phyloP scores from a whole-genome alignment of 2,113 vertebrate species.

The Ciconia boyciana region DNA sequence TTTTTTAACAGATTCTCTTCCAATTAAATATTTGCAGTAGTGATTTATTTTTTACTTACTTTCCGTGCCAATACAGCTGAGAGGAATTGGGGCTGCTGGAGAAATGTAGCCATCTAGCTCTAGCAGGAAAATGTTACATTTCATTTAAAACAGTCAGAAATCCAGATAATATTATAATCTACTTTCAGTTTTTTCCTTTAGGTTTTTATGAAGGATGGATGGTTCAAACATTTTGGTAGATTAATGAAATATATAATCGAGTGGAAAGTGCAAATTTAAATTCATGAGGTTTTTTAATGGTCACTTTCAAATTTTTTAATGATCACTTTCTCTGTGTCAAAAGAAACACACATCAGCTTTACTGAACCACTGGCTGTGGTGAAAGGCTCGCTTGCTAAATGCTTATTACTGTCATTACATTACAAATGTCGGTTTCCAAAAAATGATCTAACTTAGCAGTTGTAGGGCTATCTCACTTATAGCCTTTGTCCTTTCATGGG shows the following conservation, averaged over 20 bases:
- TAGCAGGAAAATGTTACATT: neutral
- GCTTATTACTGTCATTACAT: neutral
- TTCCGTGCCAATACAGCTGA: neutral
- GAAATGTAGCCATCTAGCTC: constrained; percentile 9
- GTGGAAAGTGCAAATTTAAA: neutral
- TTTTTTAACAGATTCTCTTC: neutral
- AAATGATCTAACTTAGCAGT: neutral
- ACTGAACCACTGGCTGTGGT: neutral
- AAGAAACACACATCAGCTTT: neutral
- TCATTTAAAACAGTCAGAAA: neutral
- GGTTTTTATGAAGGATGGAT: neutral
- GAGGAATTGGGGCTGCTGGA: neutral
- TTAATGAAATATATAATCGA: neutral
- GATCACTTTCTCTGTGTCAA: neutral
- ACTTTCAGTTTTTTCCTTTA: neutral
- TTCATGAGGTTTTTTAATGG: neutral
- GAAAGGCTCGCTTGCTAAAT: neutral
- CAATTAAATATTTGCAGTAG: constrained; percentile 9
- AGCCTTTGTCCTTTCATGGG: constrained; percentile 50
- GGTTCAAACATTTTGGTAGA: neutral
- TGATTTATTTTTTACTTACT: neutral
- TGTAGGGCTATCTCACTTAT: constrained; percentile 22
- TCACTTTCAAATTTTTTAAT: constrained; percentile 2
- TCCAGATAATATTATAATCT: neutral
- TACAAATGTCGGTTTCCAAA: neutral